Evolutionary conservation across 2,888 invertebrate genomes (phyloP).

Genomic region (Diogma glabrata): DNA sequence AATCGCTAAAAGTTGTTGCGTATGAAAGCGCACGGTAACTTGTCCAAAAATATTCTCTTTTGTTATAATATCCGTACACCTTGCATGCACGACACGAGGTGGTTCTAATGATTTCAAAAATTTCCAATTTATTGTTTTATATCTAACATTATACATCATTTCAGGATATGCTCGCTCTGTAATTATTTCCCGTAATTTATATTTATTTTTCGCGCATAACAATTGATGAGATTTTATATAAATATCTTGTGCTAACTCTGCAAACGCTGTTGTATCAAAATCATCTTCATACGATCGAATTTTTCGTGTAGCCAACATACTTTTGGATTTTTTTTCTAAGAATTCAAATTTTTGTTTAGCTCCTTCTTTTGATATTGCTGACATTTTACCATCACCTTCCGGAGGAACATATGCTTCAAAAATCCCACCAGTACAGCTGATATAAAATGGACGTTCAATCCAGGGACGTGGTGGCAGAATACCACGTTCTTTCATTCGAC

Average conservation of each 20-base stretch:
- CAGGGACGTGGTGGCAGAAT: slow-evolving; percentile 65
- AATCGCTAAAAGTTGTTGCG: slow-evolving; percentile 74
- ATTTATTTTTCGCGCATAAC: slow-evolving; percentile 48
- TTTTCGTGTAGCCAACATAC: slow-evolving; percentile 75
- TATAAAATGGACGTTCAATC: slow-evolving; percentile 63
- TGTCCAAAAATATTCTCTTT: slow-evolving; percentile 84
- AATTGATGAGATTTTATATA: slow-evolving; percentile 75
- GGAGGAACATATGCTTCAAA: slow-evolving; percentile 87
- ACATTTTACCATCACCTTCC: slow-evolving; percentile 90
- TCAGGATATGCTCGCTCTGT: slow-evolving; percentile 81
- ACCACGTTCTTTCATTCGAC: slow-evolving; percentile 69
- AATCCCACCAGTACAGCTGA: slow-evolving; percentile 60
- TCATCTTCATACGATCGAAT: slow-evolving; percentile 71
- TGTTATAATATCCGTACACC: slow-evolving; percentile 61
- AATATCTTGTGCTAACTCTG: slow-evolving; percentile 58
- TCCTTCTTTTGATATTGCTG: slow-evolving; percentile 59
- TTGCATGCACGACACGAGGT: slow-evolving; percentile 73
- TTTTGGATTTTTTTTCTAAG: slow-evolving; percentile 75
- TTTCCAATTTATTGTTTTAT: slow-evolving; percentile 79
- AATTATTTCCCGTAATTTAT: slow-evolving; percentile 52
- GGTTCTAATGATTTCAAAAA: slow-evolving; percentile 79
- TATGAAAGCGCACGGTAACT: slow-evolving; percentile 83
- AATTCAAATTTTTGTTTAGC: slow-evolving; percentile 71
- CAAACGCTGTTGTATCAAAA: slow-evolving; percentile 64
- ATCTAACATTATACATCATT: slow-evolving; percentile 59